Evolutionary conservation across 2,888 invertebrate species (phyloP).

Genomic region (Trypoxylon attenuatum): DNA sequence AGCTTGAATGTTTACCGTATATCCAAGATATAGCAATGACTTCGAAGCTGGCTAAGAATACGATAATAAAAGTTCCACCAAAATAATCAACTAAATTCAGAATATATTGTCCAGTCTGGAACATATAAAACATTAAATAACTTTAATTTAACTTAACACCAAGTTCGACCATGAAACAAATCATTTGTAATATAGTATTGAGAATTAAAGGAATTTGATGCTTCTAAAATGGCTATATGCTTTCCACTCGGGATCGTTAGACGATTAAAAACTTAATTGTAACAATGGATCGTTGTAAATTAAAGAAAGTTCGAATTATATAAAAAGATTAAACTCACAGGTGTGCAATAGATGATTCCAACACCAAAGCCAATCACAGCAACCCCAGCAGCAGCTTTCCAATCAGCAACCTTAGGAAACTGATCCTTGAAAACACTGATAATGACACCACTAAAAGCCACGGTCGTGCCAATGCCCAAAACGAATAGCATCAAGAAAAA

Average conservation of each 20-base stretch:
- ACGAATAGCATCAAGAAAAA: conserved; percentile 90
- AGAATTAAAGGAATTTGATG: no score
- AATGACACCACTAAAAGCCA: conserved; percentile 81
- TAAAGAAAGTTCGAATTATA: no score
- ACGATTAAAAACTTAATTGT: no score
- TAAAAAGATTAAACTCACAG: conserved; percentile 68
- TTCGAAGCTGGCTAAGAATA: conserved; percentile 74
- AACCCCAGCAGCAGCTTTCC: conserved; percentile 78
- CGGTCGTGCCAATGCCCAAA: conserved; percentile 84
- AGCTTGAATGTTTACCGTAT: conserved; percentile 65
- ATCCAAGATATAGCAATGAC: conserved; percentile 73
- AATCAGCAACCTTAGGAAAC: conserved; percentile 78
- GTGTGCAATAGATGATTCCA: conserved; percentile 83
- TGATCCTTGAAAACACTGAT: conserved; percentile 83
- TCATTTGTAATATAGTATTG: conserved; percentile 31
- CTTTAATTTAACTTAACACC: not conserved
- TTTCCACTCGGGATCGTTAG: no score
- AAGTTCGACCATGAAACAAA: not conserved
- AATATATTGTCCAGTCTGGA: conserved; percentile 75
- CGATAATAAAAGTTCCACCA: conserved; percentile 73
- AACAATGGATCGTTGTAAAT: no score
- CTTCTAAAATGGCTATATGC: no score
- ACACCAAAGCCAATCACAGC: conserved; percentile 78
- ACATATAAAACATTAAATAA: not conserved
- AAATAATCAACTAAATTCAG: conserved; percentile 74